Percentiles rank a stretch among this genome's conserved stretches.
phyloP scores from a whole-genome alignment of 2,113 vertebrate genomes.

The Lophius piscatorius region DNA sequence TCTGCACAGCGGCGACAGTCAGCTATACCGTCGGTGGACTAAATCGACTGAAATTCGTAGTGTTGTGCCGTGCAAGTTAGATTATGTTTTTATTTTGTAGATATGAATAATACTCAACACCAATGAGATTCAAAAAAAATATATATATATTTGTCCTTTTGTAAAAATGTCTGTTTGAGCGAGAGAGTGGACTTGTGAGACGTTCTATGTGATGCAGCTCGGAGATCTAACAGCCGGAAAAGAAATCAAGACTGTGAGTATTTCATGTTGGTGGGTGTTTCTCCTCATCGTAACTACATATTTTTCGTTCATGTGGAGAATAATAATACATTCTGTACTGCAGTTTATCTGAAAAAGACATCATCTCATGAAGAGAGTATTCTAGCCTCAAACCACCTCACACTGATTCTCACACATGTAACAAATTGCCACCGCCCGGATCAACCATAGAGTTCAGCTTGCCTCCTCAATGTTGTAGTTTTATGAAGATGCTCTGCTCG shows the following conservation, averaged over 20 bases:
- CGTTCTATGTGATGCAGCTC: slow-evolving; percentile 64
- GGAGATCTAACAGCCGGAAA: slow-evolving; percentile 52
- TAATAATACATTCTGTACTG: slow-evolving; percentile 51
- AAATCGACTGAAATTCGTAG: slow-evolving; percentile 58
- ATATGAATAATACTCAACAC: slow-evolving; percentile 72
- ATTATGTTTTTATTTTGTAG: slow-evolving; percentile 75
- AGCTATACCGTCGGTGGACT: slow-evolving; percentile 49
- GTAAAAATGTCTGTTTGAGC: slow-evolving; percentile 70
- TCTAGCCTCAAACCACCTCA: slow-evolving; percentile 29
- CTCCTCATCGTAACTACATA: slow-evolving; percentile 50
- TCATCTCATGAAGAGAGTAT: slow-evolving; percentile 36
- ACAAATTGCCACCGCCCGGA: slow-evolving; percentile 14
- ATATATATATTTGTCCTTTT: slow-evolving; percentile 67
- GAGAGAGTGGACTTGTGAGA: slow-evolving; percentile 46
- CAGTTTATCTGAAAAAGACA: slow-evolving; percentile 52
- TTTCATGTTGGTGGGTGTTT: slow-evolving; percentile 56
- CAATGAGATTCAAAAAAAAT: slow-evolving; percentile 56
- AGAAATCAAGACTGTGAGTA: slow-evolving; percentile 43
- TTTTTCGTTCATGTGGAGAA: slow-evolving; percentile 63
- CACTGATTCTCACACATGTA: slow-evolving; percentile 32
- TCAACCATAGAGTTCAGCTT: slow-evolving; percentile 44
- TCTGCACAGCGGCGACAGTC: slow-evolving; percentile 38
- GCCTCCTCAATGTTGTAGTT: slow-evolving; percentile 55
- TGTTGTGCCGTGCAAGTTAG: slow-evolving; percentile 72
- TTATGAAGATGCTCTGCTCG: slow-evolving; percentile 46